A percentile compares a stretch with the other conserved stretches of the same genome.
Conservation (phyloP, 2,797 vertebrate genomes). For the Rhinogobio ventralis region DNA sequence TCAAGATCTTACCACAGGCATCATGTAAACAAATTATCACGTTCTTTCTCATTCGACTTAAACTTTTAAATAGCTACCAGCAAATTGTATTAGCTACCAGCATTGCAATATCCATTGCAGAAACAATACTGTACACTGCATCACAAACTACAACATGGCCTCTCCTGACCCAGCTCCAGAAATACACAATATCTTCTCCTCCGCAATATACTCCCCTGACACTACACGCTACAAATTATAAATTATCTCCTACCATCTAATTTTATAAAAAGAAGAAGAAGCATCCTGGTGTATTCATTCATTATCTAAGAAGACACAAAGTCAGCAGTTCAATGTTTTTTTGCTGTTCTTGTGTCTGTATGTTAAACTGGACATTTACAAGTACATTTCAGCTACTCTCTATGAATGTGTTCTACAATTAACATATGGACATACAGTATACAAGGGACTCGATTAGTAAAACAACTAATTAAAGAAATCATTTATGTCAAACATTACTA, state of each 20-base stretch:
- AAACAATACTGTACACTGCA: slow-evolving; percentile 74
- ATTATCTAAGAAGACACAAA: slow-evolving; percentile 48
- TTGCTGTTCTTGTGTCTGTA: slow-evolving; percentile 28
- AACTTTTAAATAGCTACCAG: slow-evolving; percentile 62
- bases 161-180: slow-evolving; percentile 58
- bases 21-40: slow-evolving; percentile 68
- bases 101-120: slow-evolving; percentile 72
- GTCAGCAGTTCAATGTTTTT: slow-evolving; percentile 25
- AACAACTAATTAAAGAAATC: slow-evolving; percentile 25
- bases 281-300: slow-evolving; percentile 39
- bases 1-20: slow-evolving; percentile 59
- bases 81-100: slow-evolving; percentile 63
- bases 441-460: slow-evolving; percentile 13
- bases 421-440: neutral
- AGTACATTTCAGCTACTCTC: slow-evolving; percentile 42
- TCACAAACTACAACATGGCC: slow-evolving; percentile 61
- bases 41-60: slow-evolving; percentile 50
- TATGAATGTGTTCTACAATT: neutral
- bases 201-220: slow-evolving; percentile 56
- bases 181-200: slow-evolving; percentile 52
- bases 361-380: slow-evolving; percentile 41
- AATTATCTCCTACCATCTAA: slow-evolving; percentile 55
- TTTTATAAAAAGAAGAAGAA: slow-evolving; percentile 34
- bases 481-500: slow-evolving; percentile 39
- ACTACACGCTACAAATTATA: slow-evolving; percentile 57